Base-by-base conservation (phyloP, 2,113 vertebrate genomes). In the Catharus fuscescens region DNA sequence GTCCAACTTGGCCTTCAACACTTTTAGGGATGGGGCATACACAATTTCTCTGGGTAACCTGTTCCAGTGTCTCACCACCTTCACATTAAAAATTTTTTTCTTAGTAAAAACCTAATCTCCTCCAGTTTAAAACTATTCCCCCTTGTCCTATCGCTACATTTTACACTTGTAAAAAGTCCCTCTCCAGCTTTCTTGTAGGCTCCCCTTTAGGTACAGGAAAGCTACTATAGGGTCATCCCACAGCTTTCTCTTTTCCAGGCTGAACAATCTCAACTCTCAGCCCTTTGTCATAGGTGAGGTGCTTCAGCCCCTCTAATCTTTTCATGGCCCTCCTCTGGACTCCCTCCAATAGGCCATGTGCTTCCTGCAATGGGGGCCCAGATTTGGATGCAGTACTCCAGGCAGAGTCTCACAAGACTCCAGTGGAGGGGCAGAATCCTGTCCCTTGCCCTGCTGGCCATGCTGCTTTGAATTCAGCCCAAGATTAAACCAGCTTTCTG, bases 221-320 rank as follows among this genome's bases (percentile, higher is more conserved):
- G 48, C 24, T n/a, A 29, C 25, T 48, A 47, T 0, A 21, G 10
- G 13, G 24, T 62, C 29, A 87, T 14, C 7, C 13, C 56, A 71
- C 16, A 47, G 28, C 29, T 20, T 79, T 47, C 12, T 40, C 48
- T 48, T 71, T 62, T 40, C 11, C 24, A 38, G n/a, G 8, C 24
- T 70, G 29, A 62, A 54, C 6, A 70, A 54, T 11, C 16, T 40
- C 56, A 61, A 19, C 28, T n/a, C 10, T 29, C n/a, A 54, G 47
- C 47, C 18, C 8, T 29, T 54, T 0, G 0, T 29, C 19, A 54
- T 0, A 54, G 15, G 10, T 40, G n/a, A 70, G 19, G 5, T 54
- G 48, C n/a, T 61, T 24, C 56, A 79, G 40, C 50, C 19, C 15
- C 48, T 62, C 19, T 70, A 20, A 87, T 47, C 12, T 54, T 45